Evolutionary conservation across 2,888 invertebrate genomes (phyloP), one percentile per base, ranked within the genome.

Genomic region (Amphimallon solstitiale): DNA sequence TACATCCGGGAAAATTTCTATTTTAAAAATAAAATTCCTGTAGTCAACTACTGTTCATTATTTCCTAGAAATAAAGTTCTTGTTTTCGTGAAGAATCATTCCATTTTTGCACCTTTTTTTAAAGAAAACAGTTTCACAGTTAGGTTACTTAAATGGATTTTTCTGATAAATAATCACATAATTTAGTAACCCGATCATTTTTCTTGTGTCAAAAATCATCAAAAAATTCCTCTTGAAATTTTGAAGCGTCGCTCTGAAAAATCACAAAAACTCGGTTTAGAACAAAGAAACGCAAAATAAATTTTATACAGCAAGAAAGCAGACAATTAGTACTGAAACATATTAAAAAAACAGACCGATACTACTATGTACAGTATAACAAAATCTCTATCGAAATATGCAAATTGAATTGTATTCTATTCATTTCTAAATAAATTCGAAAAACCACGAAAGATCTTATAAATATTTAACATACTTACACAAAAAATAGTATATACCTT

Each of bases 271-370:
- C 6, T 43, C 12, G 6, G 43, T 12, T 43, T 43, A 43, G 5
- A 9, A 15, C 43, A 43, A 43, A 2, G 43, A 43, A 43, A 12
- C 43, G 43, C 43, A 43, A 43, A 43, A 43, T 6, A 43, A 43
- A 10, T 12, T 2, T 43, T 14, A 43, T 43, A 43, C 14, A 43
- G 43, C 43, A 43, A 43, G 43, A 43, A 43, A 43, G 43, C 43
- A 43, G 43, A 43, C n/a, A 43, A 43, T 43, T n/a, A 14, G 43
- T 43, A 43, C 43, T 43, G 5, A n/a, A 43, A 43, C 43, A 43
- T 43, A 43, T 43, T 43, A 43, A 2, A 43, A 43, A 43, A 43
- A 7, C 12, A 43, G 14, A 15, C 43, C 43, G 43, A 15, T 9
- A 43, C 43, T 43, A 43, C 2, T 43, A 12, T 12, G n/a, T 43